Evolutionary conservation across 2,888 invertebrate genomes (phyloP), one percentile per base, ranked within the genome.

Genomic region (Protonemura montana): DNA sequence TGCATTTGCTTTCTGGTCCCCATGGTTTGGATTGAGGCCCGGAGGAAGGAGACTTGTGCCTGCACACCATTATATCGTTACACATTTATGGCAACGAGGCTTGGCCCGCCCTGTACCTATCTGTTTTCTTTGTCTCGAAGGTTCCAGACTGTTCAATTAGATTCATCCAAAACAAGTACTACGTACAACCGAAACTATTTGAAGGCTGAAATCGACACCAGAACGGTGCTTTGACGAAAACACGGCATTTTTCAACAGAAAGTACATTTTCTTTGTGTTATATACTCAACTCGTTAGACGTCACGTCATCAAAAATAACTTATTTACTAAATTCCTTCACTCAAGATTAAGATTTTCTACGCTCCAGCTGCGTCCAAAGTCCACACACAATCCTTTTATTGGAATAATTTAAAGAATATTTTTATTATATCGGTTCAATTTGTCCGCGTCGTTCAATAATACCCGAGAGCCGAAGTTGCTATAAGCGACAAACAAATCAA

Each of bases 401-500:
- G 59, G 59, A 59, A 59, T 59, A 59, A 59, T 59, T 59, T 59
- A 59, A 59, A 21, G 59, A 59, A 59, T 59, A 59, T 59, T 21
- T 21, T 16, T 59, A 59, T 59, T 21, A 59, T 59, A 59, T 59
- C 1, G 1, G 21, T 59, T 59, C 76, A 35, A 77, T 16, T 76
- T 30, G 35, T 26, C 25, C 26, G n/a, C 28, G 1, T 76, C 3
- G 76, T 76, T 76, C 76, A 26, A 76, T 76, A 25, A 26, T 76
- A 5, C 76, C 21, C 5, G 76, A n/a, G n/a, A 25, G 26, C 76
- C 21, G 76, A 21, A 25, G 76, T 25, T 21, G 76, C 26, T 26
- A 10, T 16, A 1, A 21, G 30, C 21, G 29, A 81, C 81, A 81
- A 81, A 30, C 81, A 81, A 81, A 81, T 81, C 81, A 81, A 81